Evolutionary conservation across 1,140 invertebrate species (phyloP).

Genomic region (Tribolium castaneum): DNA sequence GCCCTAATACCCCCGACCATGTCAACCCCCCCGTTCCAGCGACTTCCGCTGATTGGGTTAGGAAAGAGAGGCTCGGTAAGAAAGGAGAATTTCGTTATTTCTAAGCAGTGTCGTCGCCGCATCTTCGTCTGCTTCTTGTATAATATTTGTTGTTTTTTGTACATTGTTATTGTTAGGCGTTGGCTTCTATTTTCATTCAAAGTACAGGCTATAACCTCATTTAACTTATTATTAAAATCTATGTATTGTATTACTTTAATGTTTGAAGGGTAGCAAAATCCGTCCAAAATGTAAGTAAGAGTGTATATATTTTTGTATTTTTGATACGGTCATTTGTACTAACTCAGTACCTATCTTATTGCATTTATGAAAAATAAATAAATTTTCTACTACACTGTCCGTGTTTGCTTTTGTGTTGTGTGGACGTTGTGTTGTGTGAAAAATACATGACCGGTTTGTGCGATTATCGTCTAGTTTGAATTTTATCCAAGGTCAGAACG

Average conservation of each 20-base stretch:
- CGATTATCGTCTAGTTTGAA: slow-evolving; percentile 9
- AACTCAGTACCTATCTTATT: slow-evolving; percentile 12
- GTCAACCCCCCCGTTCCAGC: slow-evolving; percentile 46
- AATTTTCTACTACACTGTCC: slow-evolving; percentile 17
- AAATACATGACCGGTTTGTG: background rate
- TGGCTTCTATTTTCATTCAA: slow-evolving; percentile 30
- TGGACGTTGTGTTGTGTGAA: background rate
- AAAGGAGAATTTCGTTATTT: slow-evolving; percentile 97
- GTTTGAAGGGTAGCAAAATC: background rate
- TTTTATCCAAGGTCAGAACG: slow-evolving; percentile 1
- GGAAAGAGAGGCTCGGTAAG: slow-evolving; percentile 89
- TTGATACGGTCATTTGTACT: slow-evolving; percentile 14
- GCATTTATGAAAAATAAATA: slow-evolving; percentile 23
- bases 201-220: slow-evolving; percentile 13
- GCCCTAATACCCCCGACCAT: slow-evolving; percentile 50
- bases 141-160: slow-evolving; percentile 45
- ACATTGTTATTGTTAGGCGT: slow-evolving; percentile 40
- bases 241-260: background rate
- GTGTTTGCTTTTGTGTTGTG: slow-evolving; percentile 26
- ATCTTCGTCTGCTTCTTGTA: slow-evolving; percentile 44
- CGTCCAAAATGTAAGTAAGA: slow-evolving; percentile 8
- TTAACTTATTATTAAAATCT: slow-evolving; percentile 6
- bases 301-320: slow-evolving; percentile 31
- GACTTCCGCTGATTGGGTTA: slow-evolving; percentile 80
- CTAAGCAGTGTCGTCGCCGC: slow-evolving; percentile 65